These are phyloP conservation scores for Brienomyrus brachyistius DNA, from an alignment of 2,113 vertebrate species.

Conservation along the genomic window DNA sequence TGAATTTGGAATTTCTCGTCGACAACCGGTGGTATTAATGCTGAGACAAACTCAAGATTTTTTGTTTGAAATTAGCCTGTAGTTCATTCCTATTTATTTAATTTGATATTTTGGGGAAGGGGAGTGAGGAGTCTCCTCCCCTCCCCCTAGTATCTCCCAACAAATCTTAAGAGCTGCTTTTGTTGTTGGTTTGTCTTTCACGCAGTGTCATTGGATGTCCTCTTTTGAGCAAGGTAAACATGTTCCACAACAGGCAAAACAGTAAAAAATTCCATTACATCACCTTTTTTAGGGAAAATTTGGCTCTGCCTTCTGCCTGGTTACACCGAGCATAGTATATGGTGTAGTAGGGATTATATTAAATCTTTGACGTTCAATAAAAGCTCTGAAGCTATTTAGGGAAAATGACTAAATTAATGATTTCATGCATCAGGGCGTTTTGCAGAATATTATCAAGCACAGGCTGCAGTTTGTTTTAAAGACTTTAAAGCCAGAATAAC, in stretches of 20 bases:
- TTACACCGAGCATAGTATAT: not conserved
- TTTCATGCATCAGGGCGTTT: not conserved
- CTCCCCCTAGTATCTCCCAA: not conserved
- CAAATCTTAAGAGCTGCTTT: not conserved
- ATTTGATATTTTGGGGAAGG: not conserved
- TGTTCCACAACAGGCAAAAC: not conserved
- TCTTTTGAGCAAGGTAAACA: not conserved
- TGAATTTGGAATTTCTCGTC: not conserved
- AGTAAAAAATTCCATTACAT: not conserved
- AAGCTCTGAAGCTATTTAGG: not conserved
- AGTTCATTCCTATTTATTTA: not conserved
- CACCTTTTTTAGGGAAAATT: not conserved
- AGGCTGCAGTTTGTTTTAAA: conserved; percentile 13
- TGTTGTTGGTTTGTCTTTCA: not conserved
- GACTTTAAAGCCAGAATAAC: not conserved
- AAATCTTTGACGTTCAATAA: not conserved
- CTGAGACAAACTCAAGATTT: not conserved
- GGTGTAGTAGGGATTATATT: not conserved
- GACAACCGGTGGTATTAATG: not conserved
- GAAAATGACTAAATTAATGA: not conserved
- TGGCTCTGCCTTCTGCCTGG: not conserved
- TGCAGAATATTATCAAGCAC: not conserved
- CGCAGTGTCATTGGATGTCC: not conserved
- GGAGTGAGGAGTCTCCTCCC: too few species aligned
- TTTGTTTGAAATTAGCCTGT: not conserved